These are phyloP conservation scores for Aptenodytes forsteri DNA, from an alignment of 2,113 vertebrate genomes.

Conservation along the genomic window DNA sequence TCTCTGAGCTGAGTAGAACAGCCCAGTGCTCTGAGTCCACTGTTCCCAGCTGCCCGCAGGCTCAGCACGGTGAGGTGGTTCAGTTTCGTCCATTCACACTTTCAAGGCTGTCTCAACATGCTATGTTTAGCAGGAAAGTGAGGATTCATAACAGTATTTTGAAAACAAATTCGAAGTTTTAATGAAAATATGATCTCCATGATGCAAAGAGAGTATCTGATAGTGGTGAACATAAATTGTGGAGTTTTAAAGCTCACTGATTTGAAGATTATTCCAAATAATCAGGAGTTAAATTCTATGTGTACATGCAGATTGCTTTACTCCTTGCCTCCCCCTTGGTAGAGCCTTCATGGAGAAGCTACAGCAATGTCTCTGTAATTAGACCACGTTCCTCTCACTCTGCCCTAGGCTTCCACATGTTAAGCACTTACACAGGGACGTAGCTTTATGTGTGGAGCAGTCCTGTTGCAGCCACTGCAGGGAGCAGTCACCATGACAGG, in stretches of 20 bases:
- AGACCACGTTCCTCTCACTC: neutral
- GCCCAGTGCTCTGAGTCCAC: neutral
- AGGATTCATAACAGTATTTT: neutral
- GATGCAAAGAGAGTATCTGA: neutral
- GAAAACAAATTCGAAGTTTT: neutral
- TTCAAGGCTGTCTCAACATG: neutral
- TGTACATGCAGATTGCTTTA: neutral
- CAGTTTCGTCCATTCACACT: accelerated
- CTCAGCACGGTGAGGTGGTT: accelerated
- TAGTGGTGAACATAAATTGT: neutral
- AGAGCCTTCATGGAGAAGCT: neutral
- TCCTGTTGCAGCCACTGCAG: neutral
- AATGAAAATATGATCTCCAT: neutral
- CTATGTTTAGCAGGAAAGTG: neutral
- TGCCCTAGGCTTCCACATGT: neutral
- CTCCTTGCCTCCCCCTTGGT: neutral
- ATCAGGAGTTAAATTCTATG: neutral
- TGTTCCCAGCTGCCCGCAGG: neutral
- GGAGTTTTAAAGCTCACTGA: neutral
- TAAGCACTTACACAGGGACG: neutral
- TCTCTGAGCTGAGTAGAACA: neutral
- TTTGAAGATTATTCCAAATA: neutral
- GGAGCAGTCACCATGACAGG: neutral
- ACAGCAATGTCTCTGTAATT: neutral
- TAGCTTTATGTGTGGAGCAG: neutral